Evolutionary conservation across 2,888 invertebrate species (phyloP).

Genomic region (Meliscaeva auricollis): DNA sequence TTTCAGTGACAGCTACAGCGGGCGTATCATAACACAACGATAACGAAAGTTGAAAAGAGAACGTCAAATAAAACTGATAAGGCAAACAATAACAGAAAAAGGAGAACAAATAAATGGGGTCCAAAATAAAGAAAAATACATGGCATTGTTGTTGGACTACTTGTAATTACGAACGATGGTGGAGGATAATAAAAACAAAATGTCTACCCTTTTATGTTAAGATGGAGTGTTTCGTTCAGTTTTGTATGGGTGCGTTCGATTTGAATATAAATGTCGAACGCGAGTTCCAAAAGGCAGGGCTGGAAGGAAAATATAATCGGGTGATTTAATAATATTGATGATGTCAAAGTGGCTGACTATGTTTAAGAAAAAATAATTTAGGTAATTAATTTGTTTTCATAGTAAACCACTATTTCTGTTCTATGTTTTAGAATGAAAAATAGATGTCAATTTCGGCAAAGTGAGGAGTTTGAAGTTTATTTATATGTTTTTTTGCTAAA

Average conservation of each 20-base stretch:
- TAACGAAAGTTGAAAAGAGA: slow-evolving; percentile 27
- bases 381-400: too few relatives aligned
- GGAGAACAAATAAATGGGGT: slow-evolving; percentile 35
- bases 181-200: background rate
- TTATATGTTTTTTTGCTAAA: too few relatives aligned
- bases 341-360: too few relatives aligned
- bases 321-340: too few relatives aligned
- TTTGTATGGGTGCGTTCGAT: background rate
- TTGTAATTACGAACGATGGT: slow-evolving; percentile 24
- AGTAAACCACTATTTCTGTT: too few relatives aligned
- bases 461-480: too few relatives aligned
- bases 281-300: too few relatives aligned
- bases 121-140: slow-evolving; percentile 42
- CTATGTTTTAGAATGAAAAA: too few relatives aligned
- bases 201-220: background rate
- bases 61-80: slow-evolving; percentile 64
- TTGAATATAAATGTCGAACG: background rate
- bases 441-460: too few relatives aligned
- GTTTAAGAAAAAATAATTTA: too few relatives aligned
- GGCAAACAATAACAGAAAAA: slow-evolving; percentile 55
- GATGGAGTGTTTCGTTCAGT: background rate
- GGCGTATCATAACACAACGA: slow-evolving; percentile 14
- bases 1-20: slow-evolving; percentile 41
- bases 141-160: slow-evolving; percentile 8
- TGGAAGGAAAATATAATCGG: too few relatives aligned